Base-by-base conservation (phyloP, 2,888 invertebrate genomes). In the Antheraea assamensis region DNA sequence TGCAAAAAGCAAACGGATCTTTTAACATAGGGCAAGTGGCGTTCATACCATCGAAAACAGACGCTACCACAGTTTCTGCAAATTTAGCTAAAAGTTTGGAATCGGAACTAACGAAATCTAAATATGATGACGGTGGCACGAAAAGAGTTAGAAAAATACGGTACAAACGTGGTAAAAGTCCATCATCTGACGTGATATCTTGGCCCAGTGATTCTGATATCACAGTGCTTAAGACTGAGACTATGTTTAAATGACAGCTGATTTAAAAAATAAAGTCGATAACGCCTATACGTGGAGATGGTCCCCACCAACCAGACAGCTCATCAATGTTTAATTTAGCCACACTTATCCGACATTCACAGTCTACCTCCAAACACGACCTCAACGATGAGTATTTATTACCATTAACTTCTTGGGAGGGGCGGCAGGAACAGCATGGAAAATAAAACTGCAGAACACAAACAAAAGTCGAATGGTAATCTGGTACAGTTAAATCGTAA, bases 191-290 rank as follows among this genome's bases (percentile, higher is more conserved):
- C 73, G 87, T 88, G 13, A 78, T 90, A 72, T 92, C 95, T 21
- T 95, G 95, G 91, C 95, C 95, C 1, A 95, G 96, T 72, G 96
- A 96, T 84, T 96, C 96, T 0, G 96, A 96, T 82, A 93, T 96
- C 73, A 96, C 96, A 0, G 94, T 96, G 5, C 89, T 96, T 15
- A 86, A 95, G 80, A 95, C n/a, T 96, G 86, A 95, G 95, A 81
- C 84, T 87, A 74, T 88, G 79, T 78, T 81, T 85, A 79, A 86
- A 85, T n/a, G 84, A 82, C 10, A 87, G 82, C 73, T n/a, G 91
- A 90, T 74, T 82, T 93, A 74, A 95, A 95, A 83, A 90, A 94
- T 74, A 92, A 92, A 81, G 86, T 92, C 4, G 93, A 91, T 66
- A 90, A 89, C 74, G 86, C 90, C n/a, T 2, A 88, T 95, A 72